Percentiles rank a stretch among this genome's conserved stretches.
Evolutionary conservation across 2,113 vertebrate species (phyloP).

Genomic region (Bagarius yarrelli): DNA sequence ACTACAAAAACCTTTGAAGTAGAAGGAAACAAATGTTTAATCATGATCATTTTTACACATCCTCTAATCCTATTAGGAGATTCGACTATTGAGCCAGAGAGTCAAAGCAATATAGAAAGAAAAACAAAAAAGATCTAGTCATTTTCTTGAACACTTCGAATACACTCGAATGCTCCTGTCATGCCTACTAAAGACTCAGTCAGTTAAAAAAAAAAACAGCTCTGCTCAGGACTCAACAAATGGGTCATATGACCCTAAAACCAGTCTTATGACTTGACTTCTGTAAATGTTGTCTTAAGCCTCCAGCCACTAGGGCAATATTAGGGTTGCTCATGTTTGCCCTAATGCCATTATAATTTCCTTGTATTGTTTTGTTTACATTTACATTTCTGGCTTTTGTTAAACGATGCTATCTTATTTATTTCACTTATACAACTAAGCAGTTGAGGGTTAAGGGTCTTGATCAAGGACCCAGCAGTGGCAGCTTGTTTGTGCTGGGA

Average conservation of each 20-base stretch:
- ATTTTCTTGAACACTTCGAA: not conserved
- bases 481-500: too few species aligned
- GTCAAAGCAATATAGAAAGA: constrained; percentile 7
- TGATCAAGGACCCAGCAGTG: too few species aligned
- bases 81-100: not conserved
- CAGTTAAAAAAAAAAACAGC: not conserved
- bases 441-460: too few species aligned
- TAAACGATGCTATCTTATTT: too few species aligned
- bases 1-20: constrained; percentile 16
- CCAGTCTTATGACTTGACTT: constrained; percentile 16
- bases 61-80: constrained; percentile 68
- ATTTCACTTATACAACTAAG: too few species aligned
- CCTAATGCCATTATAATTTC: not conserved
- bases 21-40: too few species aligned
- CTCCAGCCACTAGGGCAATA: not conserved
- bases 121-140: not conserved
- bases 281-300: constrained; percentile 18
- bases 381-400: too few species aligned
- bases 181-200: not conserved
- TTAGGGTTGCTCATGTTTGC: not conserved
- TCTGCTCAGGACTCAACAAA: not conserved
- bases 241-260: constrained; percentile 9
- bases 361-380: not conserved
- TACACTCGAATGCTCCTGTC: not conserved
- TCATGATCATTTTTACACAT: too few species aligned